phyloP scores from a whole-genome alignment of 30 jellyfish, hydroid and myxozoan genomes.

The Cassiopea andromeda region DNA sequence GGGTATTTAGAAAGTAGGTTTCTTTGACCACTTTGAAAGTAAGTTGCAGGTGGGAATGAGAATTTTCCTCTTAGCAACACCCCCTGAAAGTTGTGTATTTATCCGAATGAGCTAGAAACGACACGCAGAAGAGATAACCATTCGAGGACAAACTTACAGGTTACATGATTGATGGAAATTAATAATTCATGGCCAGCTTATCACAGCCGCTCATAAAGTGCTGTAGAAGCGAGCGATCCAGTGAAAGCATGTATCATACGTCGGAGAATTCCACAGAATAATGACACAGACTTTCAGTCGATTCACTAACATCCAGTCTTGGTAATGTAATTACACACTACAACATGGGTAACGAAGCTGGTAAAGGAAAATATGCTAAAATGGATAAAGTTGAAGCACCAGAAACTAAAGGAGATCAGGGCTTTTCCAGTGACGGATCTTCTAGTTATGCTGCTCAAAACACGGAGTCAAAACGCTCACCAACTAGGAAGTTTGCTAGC shows the following conservation, averaged over 20 bases:
- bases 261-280: not conserved
- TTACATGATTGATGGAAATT: slow-evolving; percentile 1
- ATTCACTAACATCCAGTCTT: not conserved
- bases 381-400: slow-evolving; percentile 60
- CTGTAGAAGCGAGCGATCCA: not conserved
- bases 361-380: slow-evolving; percentile 77
- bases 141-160: slow-evolving; percentile 3
- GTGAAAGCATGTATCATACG: not conserved
- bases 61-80: not conserved
- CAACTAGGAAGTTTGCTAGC: not conserved
- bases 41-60: not conserved
- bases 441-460: not conserved
- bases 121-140: not conserved
- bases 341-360: slow-evolving; percentile 76
- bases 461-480: not conserved
- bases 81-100: not conserved
- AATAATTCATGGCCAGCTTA: not conserved
- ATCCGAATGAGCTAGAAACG: not conserved
- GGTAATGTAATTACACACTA: not conserved
- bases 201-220: not conserved
- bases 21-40: not conserved
- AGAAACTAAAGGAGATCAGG: not conserved
- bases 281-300: not conserved
- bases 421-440: not conserved
- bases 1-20: not conserved